These are phyloP conservation scores for Solea senegalensis DNA, from an alignment of 2,113 vertebrate genomes.

Conservation along the genomic window DNA sequence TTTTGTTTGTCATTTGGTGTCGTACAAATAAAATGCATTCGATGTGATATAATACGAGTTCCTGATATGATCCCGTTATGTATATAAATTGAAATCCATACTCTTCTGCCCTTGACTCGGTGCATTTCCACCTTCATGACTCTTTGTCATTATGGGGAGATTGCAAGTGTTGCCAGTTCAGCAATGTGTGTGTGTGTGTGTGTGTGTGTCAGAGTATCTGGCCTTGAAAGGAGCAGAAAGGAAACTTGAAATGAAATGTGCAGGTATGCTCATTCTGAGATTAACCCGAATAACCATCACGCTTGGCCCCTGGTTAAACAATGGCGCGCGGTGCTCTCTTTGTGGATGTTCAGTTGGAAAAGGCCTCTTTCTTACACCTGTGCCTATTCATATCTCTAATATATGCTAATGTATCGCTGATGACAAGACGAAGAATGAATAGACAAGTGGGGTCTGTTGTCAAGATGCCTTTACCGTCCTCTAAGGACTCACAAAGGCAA, in stretches of 20 bases:
- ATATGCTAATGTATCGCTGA: not conserved
- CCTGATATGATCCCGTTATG: conserved; percentile 1
- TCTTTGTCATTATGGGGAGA: conserved; percentile 26
- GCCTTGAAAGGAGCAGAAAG: conserved; percentile 18
- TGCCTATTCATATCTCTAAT: not conserved
- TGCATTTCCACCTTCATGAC: conserved; percentile 23
- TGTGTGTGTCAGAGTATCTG: not conserved
- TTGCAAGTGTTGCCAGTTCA: conserved; percentile 6
- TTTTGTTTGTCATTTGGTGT: too few species aligned
- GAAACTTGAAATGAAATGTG: not conserved
- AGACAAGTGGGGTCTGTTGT: not conserved
- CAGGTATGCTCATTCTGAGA: not conserved
- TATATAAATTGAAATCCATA: not conserved
- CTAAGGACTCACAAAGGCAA: not conserved
- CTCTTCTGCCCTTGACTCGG: not conserved
- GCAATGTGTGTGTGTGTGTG: conserved; percentile 1
- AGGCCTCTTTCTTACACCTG: not conserved
- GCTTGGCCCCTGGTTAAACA: not conserved
- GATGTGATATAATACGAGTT: not conserved
- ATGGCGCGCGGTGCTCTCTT: not conserved
- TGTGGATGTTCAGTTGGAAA: not conserved
- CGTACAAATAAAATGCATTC: too few species aligned
- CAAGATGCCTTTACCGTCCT: too few species aligned
- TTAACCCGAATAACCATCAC: not conserved
- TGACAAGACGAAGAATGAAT: not conserved